Conservation (phyloP, 2,113 vertebrate genomes). For the Pagrus major region DNA sequence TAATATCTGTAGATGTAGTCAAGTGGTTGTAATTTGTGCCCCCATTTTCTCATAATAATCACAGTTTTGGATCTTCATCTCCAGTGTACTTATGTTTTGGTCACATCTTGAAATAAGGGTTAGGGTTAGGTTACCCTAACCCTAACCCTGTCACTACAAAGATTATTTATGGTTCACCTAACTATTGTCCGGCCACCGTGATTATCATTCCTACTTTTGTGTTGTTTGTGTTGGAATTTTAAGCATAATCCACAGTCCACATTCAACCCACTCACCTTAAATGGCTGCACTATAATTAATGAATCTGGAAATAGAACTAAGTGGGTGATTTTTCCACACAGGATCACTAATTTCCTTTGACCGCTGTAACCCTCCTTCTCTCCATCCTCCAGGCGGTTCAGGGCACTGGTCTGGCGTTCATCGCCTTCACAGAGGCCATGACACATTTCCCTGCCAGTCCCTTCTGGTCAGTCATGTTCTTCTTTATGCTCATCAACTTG, state of each 20-base stretch:
- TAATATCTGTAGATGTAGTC: too few species aligned
- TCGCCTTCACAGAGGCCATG: constrained; percentile 99
- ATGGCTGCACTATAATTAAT: not conserved
- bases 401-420: constrained; percentile 98
- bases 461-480: constrained; percentile 99
- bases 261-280: too few species aligned
- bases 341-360: not conserved
- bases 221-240: too few species aligned
- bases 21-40: too few species aligned
- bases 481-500: constrained; percentile 99
- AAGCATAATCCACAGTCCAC: not conserved
- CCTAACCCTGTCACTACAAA: too few species aligned
- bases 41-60: too few species aligned
- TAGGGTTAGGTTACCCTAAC: too few species aligned
- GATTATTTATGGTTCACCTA: not conserved
- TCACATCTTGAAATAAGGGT: too few species aligned
- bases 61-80: not conserved
- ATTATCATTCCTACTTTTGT: too few species aligned
- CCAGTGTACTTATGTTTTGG: too few species aligned
- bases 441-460: constrained; percentile 97
- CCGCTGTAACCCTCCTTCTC: not conserved
- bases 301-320: not conserved
- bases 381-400: constrained; percentile 90
- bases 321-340: not conserved
- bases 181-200: not conserved